phyloP scores from a whole-genome alignment of 2,888 invertebrate genomes.

The Priocnemis perturbator region DNA sequence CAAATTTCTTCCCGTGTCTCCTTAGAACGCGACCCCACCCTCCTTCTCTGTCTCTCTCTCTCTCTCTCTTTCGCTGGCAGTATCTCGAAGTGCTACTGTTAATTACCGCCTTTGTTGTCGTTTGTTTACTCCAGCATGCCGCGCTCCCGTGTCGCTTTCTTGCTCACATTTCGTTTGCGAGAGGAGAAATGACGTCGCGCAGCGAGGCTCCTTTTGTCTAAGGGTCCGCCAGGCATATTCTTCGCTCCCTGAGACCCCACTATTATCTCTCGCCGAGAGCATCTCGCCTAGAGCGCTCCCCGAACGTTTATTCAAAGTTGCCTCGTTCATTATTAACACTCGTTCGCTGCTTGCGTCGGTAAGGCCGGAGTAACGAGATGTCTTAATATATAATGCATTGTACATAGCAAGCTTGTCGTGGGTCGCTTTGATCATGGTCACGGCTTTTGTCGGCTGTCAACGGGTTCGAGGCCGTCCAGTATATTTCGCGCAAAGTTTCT shows the following conservation, averaged over 20 bases:
- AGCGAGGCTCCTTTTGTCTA: conserved; percentile 32
- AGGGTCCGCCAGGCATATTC: conserved; percentile 30
- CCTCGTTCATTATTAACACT: conserved; percentile 31
- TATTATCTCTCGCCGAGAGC: conserved; percentile 29
- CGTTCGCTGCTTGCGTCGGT: conserved; percentile 11
- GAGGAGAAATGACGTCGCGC: conserved; percentile 14
- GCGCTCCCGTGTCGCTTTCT: conserved; percentile 17
- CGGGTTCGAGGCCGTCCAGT: neutral
- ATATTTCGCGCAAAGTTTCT: too few species aligned
- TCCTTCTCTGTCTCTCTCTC: too few species aligned
- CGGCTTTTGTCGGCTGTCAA: conserved; percentile 8
- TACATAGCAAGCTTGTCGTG: neutral
- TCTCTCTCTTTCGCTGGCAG: too few species aligned
- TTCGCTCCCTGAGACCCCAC: conserved; percentile 22
- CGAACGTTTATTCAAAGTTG: conserved; percentile 26
- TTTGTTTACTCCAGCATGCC: conserved; percentile 21
- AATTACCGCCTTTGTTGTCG: conserved; percentile 34
- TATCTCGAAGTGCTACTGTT: conserved; percentile 22
- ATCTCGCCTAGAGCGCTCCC: conserved; percentile 7
- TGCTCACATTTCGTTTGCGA: conserved; percentile 31
- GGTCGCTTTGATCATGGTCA: conserved; percentile 7
- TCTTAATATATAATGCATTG: conserved; percentile 20
- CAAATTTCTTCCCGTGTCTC: conserved; percentile 27
- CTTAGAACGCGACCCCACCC: too few species aligned
- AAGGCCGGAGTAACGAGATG: conserved; percentile 13